A percentile compares a stretch with the other conserved stretches of the same genome.
These are phyloP conservation scores for rat (Rattus norvegicus) DNA, from an alignment of 2,113 vertebrate genomes.

Conservation along the genomic window GRCr8 NC_086029.1:14870501-14871000, in stretches of 20 bases:
- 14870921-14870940: constrained; percentile 96
- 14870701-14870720: constrained; percentile 68
- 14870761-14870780: constrained; percentile 91
- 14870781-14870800: constrained; percentile 84
- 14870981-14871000: constrained; percentile 82
- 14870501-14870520: constrained; percentile 19
- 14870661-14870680: constrained; percentile 55
- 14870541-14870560: background rate
- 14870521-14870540: background rate
- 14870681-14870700: constrained; percentile 47
- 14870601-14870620: background rate
- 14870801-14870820: constrained; percentile 93
- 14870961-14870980: constrained; percentile 87
- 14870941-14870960: constrained; percentile 88
- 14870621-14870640: constrained; percentile 63
- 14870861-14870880: constrained; percentile 93
- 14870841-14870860: constrained; percentile 98
- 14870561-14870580: background rate
- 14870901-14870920: constrained; percentile 97
- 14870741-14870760: constrained; percentile 82
- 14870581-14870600: constrained; percentile 17
- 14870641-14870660: constrained; percentile 32
- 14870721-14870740: constrained; percentile 76
- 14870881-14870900: constrained; percentile 94
- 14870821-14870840: constrained; percentile 90